Evolutionary conservation across 2,113 vertebrate species (phyloP).

Genomic region (Sander vitreus): DNA sequence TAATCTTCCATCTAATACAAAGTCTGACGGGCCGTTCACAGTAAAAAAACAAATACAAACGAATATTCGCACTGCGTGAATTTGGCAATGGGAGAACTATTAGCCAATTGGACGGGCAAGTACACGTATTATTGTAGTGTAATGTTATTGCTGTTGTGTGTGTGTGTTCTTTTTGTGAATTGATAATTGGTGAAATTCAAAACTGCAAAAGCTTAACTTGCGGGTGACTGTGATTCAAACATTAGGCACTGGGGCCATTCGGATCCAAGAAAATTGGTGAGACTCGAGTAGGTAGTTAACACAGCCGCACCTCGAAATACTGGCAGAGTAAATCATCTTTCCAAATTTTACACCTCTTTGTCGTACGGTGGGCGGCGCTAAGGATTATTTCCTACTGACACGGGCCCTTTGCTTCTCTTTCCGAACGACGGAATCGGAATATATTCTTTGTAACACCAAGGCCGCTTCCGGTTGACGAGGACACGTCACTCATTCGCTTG

Average conservation of each 20-base stretch:
- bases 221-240: background rate
- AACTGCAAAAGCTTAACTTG: background rate
- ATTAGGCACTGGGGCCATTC: no score
- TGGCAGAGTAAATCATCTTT: background rate
- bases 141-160: no score
- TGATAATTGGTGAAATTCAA: background rate
- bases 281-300: background rate
- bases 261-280: no score
- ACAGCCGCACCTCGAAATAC: background rate
- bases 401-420: background rate
- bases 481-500: slow-evolving; percentile 79
- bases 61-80: background rate
- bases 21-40: background rate
- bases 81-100: no score
- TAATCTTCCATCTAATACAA: background rate
- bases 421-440: slow-evolving; percentile 36
- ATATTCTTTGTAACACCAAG: slow-evolving; percentile 47
- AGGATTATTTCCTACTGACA: accelerated
- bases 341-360: background rate
- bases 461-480: slow-evolving; percentile 59
- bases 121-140: background rate
- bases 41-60: background rate
- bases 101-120: no score
- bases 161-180: background rate
- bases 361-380: background rate